Evolutionary conservation across 2,888 invertebrate genomes (phyloP), one percentile per base, ranked within the genome.

Genomic region (Hipparchia sbordonii): DNA sequence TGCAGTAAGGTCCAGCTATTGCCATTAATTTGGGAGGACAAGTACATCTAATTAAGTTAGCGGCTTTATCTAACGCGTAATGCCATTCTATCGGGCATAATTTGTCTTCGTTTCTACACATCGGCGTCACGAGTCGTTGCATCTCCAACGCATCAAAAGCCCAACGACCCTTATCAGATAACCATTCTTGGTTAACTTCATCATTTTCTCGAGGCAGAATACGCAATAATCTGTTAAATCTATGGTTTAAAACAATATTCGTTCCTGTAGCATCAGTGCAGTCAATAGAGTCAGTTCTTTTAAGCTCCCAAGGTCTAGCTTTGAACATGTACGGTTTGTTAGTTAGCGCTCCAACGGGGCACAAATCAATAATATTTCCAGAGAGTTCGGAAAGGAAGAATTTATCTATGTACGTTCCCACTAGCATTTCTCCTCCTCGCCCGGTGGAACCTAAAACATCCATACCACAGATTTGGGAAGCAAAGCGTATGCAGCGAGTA

Each of bases 331-430:
- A 99, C 0, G 99, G 99, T 85, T 99, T 99, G 78, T 98, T 97
- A 6, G 99, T 99, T 48, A 99, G 94, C 0, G 99, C 99, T 70
- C 99, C 99, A 6, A 99, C 99, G 7, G 99, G 99, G 86, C 99
- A 99, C 78, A 99, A 94, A 91, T 99, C 99, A 79, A 99, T 99
- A 65, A 99, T 96, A 86, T 99, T 99, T 51, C 99, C 99, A 10
- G 99, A 99, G 33, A 99, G 90, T 90, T 99, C 99, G 0, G 99
- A 98, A 66, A 98, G 94, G 87, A 99, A 98, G 94, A 99, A 95
- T 91, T 99, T 99, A 84, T 99, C 98, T 0, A 99, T 98, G 83
- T 99, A 99, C 0, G 99, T 99, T 52, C 99, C 99, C 70, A 99
- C 96, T 89, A 99, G 98, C 99, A 99, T 99, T 81, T 98, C 98